These are phyloP conservation scores for Plebejus argus DNA, from an alignment of 2,888 invertebrate species.

Conservation along the genomic window DNA sequence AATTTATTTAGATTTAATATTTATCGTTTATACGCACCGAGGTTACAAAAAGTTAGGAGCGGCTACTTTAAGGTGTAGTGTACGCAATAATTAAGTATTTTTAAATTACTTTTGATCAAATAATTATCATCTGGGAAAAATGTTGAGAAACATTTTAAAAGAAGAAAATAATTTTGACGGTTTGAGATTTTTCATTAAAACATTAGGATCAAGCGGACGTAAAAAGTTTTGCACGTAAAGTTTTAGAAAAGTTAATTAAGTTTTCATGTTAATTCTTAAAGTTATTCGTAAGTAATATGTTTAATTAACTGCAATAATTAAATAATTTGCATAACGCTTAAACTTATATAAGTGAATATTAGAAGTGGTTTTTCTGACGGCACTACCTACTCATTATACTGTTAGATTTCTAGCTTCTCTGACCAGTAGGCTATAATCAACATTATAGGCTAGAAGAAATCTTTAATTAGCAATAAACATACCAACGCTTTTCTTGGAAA, in stretches of 20 bases:
- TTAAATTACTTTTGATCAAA: neutral
- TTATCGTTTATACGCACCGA: neutral
- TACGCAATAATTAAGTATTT: neutral
- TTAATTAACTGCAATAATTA: neutral
- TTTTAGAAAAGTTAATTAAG: neutral
- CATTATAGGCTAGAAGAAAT: slow-evolving; percentile 28
- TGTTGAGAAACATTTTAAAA: neutral
- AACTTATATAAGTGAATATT: slow-evolving; percentile 1
- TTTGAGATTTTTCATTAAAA: neutral
- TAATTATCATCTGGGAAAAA: neutral
- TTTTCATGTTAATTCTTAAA: neutral
- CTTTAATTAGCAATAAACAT: slow-evolving; percentile 29
- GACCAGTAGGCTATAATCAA: slow-evolving; percentile 24
- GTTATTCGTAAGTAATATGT: neutral
- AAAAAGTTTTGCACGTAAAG: neutral
- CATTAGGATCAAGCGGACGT: neutral
- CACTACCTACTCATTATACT: slow-evolving; percentile 15
- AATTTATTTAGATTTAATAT: slow-evolving; percentile 38
- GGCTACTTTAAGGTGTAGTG: neutral
- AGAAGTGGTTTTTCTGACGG: slow-evolving; percentile 14
- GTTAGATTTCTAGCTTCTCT: slow-evolving; percentile 28
- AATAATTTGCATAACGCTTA: neutral
- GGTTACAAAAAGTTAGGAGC: neutral
- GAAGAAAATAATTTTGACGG: neutral
- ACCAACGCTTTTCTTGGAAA: slow-evolving; percentile 23